phyloP scores from a whole-genome alignment of 1,140 invertebrate genomes.

The Coenobita brevimanus region DNA sequence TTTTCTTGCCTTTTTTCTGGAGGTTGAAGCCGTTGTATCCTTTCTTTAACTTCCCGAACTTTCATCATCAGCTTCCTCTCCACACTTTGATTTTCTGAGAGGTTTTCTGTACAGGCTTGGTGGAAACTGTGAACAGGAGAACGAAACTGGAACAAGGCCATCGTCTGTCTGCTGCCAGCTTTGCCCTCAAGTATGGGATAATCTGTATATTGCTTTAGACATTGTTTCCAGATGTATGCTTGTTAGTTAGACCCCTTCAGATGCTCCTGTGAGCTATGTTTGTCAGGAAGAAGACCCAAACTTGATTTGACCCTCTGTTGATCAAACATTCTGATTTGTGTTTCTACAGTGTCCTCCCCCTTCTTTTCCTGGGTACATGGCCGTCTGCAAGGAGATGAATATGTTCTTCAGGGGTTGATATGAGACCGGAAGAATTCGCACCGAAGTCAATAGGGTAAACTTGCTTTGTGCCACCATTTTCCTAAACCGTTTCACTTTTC shows the following conservation, averaged over 20 bases:
- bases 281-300: too few species aligned
- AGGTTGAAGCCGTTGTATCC: constrained; percentile 16
- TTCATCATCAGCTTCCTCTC: too few species aligned
- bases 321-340: background rate
- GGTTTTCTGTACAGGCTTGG: too few species aligned
- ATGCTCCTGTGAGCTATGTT: too few species aligned
- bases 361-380: constrained; percentile 10
- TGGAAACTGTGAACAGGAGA: too few species aligned
- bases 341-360: background rate
- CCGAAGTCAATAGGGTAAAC: too few species aligned
- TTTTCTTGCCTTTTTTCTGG: background rate
- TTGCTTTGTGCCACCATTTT: too few species aligned
- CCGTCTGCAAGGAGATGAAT: background rate
- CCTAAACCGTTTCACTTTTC: constrained; percentile 3
- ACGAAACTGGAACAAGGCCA: too few species aligned
- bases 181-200: constrained; percentile 9
- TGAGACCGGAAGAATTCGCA: background rate
- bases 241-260: too few species aligned
- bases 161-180: too few species aligned
- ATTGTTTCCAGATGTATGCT: too few species aligned
- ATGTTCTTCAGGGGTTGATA: background rate
- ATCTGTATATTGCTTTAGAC: constrained; percentile 12
- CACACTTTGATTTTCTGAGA: too few species aligned
- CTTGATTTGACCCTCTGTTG: constrained; percentile 12
- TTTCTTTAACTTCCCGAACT: background rate